Percentiles rank a stretch among this genome's conserved stretches.
Evolutionary conservation across 2,113 vertebrate species (phyloP).

Genomic region (Charadrius vociferus): DNA sequence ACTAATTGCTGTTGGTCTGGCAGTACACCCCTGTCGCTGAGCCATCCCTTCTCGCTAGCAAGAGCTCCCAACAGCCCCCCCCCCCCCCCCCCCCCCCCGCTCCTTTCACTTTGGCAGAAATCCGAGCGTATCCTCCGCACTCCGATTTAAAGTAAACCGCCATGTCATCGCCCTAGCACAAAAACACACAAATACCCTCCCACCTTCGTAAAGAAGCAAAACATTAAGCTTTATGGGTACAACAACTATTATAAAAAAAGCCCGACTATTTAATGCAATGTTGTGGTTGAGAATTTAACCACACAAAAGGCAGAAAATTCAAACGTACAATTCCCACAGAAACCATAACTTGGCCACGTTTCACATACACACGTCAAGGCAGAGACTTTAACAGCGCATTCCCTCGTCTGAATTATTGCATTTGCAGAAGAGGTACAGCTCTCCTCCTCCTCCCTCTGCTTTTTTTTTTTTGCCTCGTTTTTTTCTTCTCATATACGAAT

Average conservation of each 20-base stretch:
- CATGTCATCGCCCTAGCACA: conserved; percentile 13
- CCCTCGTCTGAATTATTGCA: neutral
- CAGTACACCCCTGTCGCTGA: neutral
- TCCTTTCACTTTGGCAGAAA: neutral
- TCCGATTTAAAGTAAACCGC: conserved; percentile 27
- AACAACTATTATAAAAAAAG: conserved; percentile 19
- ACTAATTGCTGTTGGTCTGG: conserved; percentile 22
- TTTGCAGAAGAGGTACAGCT: conserved; percentile 2
- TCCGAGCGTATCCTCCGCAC: neutral
- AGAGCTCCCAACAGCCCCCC: neutral
- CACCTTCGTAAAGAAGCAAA: conserved; percentile 52
- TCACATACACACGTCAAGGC: conserved; percentile 48
- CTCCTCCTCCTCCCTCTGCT: neutral
- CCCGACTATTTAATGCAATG: conserved; percentile 44
- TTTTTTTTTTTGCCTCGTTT: neutral
- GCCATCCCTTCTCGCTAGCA: neutral
- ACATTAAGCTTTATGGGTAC: conserved; percentile 57
- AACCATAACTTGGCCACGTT: conserved; percentile 64
- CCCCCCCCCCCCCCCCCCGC: neutral
- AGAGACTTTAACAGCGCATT: conserved; percentile 5
- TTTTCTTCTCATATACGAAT: neutral
- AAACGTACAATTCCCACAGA: conserved; percentile 60
- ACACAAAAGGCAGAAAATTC: conserved; percentile 62
- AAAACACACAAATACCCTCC: conserved; percentile 41
- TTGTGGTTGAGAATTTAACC: conserved; percentile 55